Base-by-base conservation (phyloP, 2,113 vertebrate species). In the Theristicus caerulescens region DNA sequence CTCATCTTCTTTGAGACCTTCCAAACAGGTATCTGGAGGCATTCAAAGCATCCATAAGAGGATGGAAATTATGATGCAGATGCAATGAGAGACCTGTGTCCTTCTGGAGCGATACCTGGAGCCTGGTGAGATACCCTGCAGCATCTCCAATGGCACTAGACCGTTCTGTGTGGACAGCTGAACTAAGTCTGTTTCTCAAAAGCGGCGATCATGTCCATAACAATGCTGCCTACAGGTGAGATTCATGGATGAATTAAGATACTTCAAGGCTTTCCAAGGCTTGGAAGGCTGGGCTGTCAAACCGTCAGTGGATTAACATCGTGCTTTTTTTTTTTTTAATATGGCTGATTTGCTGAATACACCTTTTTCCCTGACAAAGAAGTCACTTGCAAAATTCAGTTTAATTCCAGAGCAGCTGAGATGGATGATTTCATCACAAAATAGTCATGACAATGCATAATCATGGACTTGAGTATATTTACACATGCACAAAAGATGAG, bases 391-490 rank as follows among this genome's bases (percentile, higher is more conserved):
- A 90, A 74, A 78, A 82, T 55, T 73, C 51, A 83, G 16, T 76
- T 88, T 54, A 55, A 83, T 77, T 91, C 49, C 36, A 58, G 71
- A 81, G 34, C 36, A 83, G 51, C 44, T 90, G 7, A 67, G 76
- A 61, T 79, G 61, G 89, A 81, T 38, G 44, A 80, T 80, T 96
- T 79, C 61, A 88, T 82, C 81, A 84, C 34, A 67, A 87, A 94
- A 82, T 17, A 85, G 20, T 71, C 73, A 32, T 91, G 90, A 64
- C 88, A 95, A 94, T 87, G 70, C 83, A 61, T 88, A 82, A 95
- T 86, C 80, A 92, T 27, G 24, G 77, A 7, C 51, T 78, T 2
- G 2, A 76, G 32, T 40, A 13, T 69, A 57, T 81, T 94, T 82
- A 87, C 51, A 88, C 76, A 76, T 24, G 59, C 52, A 77, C 44